phyloP scores from a whole-genome alignment of 2,113 vertebrate species.

The Arvicanthis niloticus region DNA sequence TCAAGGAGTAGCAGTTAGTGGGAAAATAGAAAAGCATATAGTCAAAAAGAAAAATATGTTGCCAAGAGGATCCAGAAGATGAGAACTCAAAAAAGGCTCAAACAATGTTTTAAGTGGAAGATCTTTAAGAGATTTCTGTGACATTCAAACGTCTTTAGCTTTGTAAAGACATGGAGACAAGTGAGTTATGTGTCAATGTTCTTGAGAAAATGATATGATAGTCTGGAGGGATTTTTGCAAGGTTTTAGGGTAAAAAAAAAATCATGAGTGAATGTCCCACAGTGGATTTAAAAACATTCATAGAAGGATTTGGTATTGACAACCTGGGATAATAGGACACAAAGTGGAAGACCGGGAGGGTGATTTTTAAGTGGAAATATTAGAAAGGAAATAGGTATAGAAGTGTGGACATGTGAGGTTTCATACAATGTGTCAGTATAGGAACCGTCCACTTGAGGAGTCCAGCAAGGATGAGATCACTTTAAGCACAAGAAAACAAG shows the following conservation, averaged over 20 bases:
- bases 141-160: not conserved
- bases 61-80: not conserved
- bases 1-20: not conserved
- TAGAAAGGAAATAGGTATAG: not conserved
- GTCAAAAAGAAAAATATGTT: not conserved
- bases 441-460: not conserved
- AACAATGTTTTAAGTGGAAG: not conserved
- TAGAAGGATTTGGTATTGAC: not conserved
- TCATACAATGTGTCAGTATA: not conserved
- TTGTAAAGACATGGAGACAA: not conserved
- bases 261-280: not conserved
- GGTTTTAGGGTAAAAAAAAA: not conserved
- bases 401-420: not conserved
- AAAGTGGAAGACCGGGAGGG: not conserved
- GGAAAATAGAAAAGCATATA: not conserved
- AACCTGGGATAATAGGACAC: accelerated
- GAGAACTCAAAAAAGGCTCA: not conserved
- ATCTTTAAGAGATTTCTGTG: not conserved
- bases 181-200: not conserved
- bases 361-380: not conserved
- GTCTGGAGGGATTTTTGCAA: not conserved
- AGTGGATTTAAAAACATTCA: no score
- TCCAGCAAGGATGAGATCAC: not conserved
- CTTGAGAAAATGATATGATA: not conserved
- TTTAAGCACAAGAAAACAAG: not conserved